Percentiles rank a stretch among this genome's conserved stretches.
Evolutionary conservation across 2,888 invertebrate species (phyloP).

Genomic region (Lepidocyrtinus sp.): DNA sequence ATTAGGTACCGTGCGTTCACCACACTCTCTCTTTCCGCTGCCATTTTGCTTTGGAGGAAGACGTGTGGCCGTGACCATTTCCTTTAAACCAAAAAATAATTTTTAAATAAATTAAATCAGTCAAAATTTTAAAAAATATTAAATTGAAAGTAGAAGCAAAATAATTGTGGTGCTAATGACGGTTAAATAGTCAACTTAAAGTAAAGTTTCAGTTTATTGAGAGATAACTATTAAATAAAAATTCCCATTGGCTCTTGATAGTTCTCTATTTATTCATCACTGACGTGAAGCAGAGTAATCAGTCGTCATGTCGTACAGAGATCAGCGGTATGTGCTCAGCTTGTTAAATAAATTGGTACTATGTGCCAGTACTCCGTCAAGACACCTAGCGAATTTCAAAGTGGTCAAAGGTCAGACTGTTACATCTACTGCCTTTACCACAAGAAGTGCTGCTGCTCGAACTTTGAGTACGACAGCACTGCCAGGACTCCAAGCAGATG

Average conservation of each 20-base stretch:
- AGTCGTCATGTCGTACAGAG: slow-evolving; percentile 64
- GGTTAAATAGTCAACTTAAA: too few species aligned
- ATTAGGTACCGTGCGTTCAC: slow-evolving; percentile 17
- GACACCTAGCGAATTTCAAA: slow-evolving; percentile 55
- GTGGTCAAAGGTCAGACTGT: slow-evolving; percentile 49
- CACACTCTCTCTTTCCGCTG: slow-evolving; percentile 50
- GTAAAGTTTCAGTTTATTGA: too few species aligned
- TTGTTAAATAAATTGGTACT: slow-evolving; percentile 62
- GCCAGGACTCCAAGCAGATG: slow-evolving; percentile 54
- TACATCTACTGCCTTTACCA: slow-evolving; percentile 38
- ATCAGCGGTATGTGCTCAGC: slow-evolving; percentile 65
- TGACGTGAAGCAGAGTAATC: too few species aligned
- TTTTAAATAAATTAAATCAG: neutral
- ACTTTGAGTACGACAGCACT: slow-evolving; percentile 51
- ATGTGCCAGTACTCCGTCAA: slow-evolving; percentile 44
- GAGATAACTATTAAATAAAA: too few species aligned
- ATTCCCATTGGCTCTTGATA: too few species aligned
- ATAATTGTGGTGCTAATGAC: too few species aligned
- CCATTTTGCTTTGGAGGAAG: slow-evolving; percentile 44
- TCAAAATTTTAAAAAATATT: neutral
- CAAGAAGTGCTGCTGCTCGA: slow-evolving; percentile 39
- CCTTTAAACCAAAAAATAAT: neutral
- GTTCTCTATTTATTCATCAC: too few species aligned
- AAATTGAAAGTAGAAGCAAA: neutral
- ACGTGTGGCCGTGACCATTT: slow-evolving; percentile 24